phyloP scores from a whole-genome alignment of 1,140 invertebrate species.

The Macrotrachela quadricornifera region DNA sequence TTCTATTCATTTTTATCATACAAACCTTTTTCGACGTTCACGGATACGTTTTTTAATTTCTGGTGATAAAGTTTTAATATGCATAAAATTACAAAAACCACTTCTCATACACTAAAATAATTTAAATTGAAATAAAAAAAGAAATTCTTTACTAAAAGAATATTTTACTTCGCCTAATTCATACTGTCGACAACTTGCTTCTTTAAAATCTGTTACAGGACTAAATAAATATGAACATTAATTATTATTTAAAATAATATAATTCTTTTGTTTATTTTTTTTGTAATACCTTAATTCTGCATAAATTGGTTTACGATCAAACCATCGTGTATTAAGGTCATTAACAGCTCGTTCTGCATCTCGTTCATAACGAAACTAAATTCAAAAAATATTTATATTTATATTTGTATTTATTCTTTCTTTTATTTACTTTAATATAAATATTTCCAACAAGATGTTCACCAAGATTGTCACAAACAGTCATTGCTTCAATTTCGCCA shows the following conservation, averaged over 20 bases:
- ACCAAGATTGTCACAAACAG: constrained; percentile 94
- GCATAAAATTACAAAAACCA: constrained; percentile 99
- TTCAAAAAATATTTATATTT: too few species aligned
- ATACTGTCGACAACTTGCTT: constrained; percentile 94
- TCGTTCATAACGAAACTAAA: constrained; percentile 68
- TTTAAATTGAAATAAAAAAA: too few species aligned
- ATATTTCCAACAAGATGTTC: constrained; percentile 95
- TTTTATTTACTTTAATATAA: constrained; percentile 37
- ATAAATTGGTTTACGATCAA: constrained; percentile 89
- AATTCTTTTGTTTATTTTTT: too few species aligned
- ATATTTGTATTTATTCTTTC: too few species aligned
- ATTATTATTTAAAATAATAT: too few species aligned
- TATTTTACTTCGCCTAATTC: constrained; percentile 46
- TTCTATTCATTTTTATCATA: too few species aligned
- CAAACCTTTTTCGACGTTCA: too few species aligned
- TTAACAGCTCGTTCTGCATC: constrained; percentile 88
- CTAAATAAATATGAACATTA: too few species aligned
- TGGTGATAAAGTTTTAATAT: constrained; percentile 84
- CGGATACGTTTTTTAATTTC: constrained; percentile 29
- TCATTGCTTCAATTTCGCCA: constrained; percentile 98
- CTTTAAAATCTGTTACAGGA: constrained; percentile 91
- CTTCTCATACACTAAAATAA: constrained; percentile 65
- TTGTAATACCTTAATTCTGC: constrained; percentile 62
- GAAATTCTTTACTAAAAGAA: too few species aligned
- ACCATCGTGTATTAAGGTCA: constrained; percentile 94